These are phyloP conservation scores for Leptobrachium leishanense DNA, from an alignment of 2,113 vertebrate genomes.

Conservation along the genomic window DNA sequence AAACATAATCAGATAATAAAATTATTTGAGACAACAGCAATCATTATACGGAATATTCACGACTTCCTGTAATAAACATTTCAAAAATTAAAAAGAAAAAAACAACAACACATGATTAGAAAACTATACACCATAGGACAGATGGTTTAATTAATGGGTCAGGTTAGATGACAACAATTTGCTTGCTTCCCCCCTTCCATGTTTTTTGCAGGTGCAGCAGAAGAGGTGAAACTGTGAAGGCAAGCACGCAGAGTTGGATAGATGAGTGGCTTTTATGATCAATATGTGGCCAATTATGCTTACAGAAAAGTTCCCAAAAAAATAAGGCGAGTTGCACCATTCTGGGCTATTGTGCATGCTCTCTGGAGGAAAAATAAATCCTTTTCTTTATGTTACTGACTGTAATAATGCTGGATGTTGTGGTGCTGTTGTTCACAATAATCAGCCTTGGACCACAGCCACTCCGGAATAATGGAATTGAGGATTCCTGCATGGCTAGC, in stretches of 20 bases:
- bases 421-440: constrained; percentile 62
- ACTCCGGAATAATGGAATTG: constrained; percentile 58
- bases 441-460: constrained; percentile 63
- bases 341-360: constrained; percentile 43
- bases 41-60: too few relatives aligned
- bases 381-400: constrained; percentile 57
- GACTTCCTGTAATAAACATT: too few relatives aligned
- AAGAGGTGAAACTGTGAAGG: constrained; percentile 38
- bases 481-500: constrained; percentile 48
- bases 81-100: too few relatives aligned
- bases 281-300: constrained; percentile 50
- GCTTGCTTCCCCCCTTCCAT: not conserved
- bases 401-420: constrained; percentile 49
- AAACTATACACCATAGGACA: constrained; percentile 33
- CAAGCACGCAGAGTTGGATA: constrained; percentile 42
- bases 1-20: too few relatives aligned
- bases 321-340: constrained; percentile 40
- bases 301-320: constrained; percentile 37
- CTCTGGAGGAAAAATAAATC: constrained; percentile 49
- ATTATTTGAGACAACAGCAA: too few relatives aligned
- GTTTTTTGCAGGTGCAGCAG: constrained; percentile 39
- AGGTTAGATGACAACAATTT: constrained; percentile 34
- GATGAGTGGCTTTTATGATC: constrained; percentile 49
- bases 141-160: constrained; percentile 47
- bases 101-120: not conserved